Evolutionary conservation across 1,140 invertebrate species (phyloP), one percentile per base, ranked within the genome.

Genomic region (Phenacoccus solenopsis): DNA sequence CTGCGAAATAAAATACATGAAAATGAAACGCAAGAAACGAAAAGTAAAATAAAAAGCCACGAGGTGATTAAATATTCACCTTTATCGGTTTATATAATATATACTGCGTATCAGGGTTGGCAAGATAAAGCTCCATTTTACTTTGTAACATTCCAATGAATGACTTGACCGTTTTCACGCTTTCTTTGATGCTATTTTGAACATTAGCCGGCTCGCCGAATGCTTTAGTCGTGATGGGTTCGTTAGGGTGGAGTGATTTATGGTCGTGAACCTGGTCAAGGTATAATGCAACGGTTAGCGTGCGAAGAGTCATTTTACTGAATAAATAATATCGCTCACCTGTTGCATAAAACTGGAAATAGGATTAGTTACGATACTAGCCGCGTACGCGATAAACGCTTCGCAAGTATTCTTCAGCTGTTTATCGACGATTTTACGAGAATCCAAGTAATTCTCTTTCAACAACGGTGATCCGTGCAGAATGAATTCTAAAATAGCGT

Each of bases 71-170:
- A 22, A 35, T 28, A 28, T 80, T 79, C 79, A 91, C 89, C 77
- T 91, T 90, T 30, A 98, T 90, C 5, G 94, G 95, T 70, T 93
- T 84, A 75, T 97, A 96, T 0, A 98, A 82, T 77, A 98, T 97
- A 74, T 93, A 93, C 78, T 98, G 94, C 0, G 96, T 98, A 79
- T 98, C 95, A 73, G 88, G 86, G 81, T 98, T 98, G n/a, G 94
- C 91, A 20, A 98, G 81, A 79, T 98, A 98, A 0, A 98, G 82
- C 74, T 93, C 88, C 93, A 98, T 94, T 5, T 89, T 90, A 0
- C 88, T 84, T 74, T 96, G 91, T 2, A 98, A 80, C 2, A 82
- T 82, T 0, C 91, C 87, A 25, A 96, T 81, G 73, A 90, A 88
- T 0, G 85, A 82, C 79, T 93, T 93, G 25, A 96, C 88, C 38